Evolutionary conservation across 2,113 vertebrate genomes (phyloP), one percentile per base, ranked within the genome.

Genomic region (Oncorhynchus keta): DNA sequence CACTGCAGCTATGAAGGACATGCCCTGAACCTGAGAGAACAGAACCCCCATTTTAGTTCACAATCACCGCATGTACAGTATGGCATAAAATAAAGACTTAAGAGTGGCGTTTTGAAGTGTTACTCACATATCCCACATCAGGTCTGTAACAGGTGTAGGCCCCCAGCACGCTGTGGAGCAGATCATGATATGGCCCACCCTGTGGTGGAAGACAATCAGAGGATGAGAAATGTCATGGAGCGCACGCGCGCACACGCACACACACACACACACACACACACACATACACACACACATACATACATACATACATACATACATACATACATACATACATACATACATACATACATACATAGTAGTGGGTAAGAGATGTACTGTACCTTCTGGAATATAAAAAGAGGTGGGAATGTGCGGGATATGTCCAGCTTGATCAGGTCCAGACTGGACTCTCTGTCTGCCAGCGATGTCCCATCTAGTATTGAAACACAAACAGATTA

Each of bases 331-430:
- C 59, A 5, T 30, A 45, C 72, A 18, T 26, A 72, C 49, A 59
- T 9, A 48, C 30, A 45, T 13, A 73, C 28, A 13, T 3, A 73
- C 2, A 64, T 22, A 35, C 32, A 48, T 39, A 26, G 2, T n/a
- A 16, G 9, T 45, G 39, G 9, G 4, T 22, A 11, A 9, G n/a
- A 62, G 5, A 8, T 62, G 59, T 62, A 62, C 59, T 30, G 9
- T 87, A 97, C 96, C 95, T 97, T 97, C 87, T 96, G 96, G 85
- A 97, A 97, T 84, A 97, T 96, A 90, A 94, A 97, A 72, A 97
- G 92, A 78, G 95, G 95, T 81, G 96, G 96, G 92, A 97, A 96
- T 79, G 95, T 97, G 84, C 95, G 94, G 6, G 96, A 96, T 89
- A 97, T 97, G 83, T 97, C 96, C 90, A 97, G 88, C 83, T 96